Conservation (phyloP, 2,888 invertebrate genomes). For the Mongoloraphidia duomilia region DNA sequence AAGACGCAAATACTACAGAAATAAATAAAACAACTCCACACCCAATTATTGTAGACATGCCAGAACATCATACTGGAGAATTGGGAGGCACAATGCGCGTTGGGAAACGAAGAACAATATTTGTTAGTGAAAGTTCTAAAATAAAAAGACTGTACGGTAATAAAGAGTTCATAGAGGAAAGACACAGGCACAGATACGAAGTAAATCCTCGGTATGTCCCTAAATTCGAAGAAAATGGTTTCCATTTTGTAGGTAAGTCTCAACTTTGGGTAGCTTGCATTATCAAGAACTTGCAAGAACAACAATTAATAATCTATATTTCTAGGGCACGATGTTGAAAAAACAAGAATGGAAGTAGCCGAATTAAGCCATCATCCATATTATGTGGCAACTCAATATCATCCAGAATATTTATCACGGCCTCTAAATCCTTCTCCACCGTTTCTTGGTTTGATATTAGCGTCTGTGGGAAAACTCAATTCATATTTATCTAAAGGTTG, state of each 20-base stretch:
- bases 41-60: constrained; percentile 94
- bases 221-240: constrained; percentile 63
- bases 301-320: constrained; percentile 5
- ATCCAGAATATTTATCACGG: constrained; percentile 92
- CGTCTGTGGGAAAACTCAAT: constrained; percentile 69
- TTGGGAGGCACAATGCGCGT: constrained; percentile 97
- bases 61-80: constrained; percentile 86
- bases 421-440: constrained; percentile 88
- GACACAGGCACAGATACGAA: constrained; percentile 95
- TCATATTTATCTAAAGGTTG: constrained; percentile 59
- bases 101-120: constrained; percentile 79
- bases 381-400: constrained; percentile 92
- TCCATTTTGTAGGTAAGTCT: constrained; percentile 68
- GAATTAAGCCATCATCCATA: constrained; percentile 78
- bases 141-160: constrained; percentile 63
- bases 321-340: constrained; percentile 56
- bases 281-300: not conserved
- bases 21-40: constrained; percentile 55
- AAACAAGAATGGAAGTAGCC: constrained; percentile 87
- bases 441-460: constrained; percentile 86
- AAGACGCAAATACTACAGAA: constrained; percentile 78
- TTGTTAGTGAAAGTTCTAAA: constrained; percentile 44
- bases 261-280: not conserved
- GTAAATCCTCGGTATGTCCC: constrained; percentile 81
- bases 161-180: constrained; percentile 70